Evolutionary conservation across 2,888 invertebrate genomes (phyloP).

Genomic region (Labia minor): DNA sequence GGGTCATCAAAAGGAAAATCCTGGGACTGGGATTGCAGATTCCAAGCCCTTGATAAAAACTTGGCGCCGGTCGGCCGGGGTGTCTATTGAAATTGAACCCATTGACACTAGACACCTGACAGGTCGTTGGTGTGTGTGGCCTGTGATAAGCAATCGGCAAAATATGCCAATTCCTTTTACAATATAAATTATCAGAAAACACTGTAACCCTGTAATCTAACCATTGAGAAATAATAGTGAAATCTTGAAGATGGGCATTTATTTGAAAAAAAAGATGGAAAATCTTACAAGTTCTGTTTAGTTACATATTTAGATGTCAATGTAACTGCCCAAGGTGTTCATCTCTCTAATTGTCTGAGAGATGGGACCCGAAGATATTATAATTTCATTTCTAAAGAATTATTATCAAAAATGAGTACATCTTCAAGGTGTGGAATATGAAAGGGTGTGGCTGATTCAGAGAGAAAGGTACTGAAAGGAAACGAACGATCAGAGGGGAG

Average conservation of each 20-base stretch:
- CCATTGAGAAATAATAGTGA: neutral
- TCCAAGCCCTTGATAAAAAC: neutral
- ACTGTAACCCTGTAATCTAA: neutral
- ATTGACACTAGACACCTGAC: neutral
- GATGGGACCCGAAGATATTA: neutral
- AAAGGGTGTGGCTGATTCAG: neutral
- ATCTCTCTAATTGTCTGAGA: no score
- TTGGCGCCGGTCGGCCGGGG: neutral
- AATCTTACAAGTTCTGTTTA: no score
- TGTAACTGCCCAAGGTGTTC: neutral
- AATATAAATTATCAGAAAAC: neutral
- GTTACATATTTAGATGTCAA: constrained; percentile 1
- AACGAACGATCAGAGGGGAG: neutral
- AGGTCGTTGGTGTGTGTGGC: neutral
- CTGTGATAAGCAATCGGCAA: neutral
- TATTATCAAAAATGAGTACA: neutral
- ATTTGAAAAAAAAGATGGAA: no score
- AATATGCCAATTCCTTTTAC: neutral
- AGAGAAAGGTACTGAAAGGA: neutral
- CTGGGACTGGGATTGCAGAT: neutral
- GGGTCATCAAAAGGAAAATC: neutral
- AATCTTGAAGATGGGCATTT: neutral
- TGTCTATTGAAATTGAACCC: neutral
- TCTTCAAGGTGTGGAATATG: neutral
- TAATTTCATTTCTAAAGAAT: neutral